Evolutionary conservation across 2,113 vertebrate species (phyloP), one percentile per base, ranked within the genome.

Genomic region (Myotis davidii): DNA sequence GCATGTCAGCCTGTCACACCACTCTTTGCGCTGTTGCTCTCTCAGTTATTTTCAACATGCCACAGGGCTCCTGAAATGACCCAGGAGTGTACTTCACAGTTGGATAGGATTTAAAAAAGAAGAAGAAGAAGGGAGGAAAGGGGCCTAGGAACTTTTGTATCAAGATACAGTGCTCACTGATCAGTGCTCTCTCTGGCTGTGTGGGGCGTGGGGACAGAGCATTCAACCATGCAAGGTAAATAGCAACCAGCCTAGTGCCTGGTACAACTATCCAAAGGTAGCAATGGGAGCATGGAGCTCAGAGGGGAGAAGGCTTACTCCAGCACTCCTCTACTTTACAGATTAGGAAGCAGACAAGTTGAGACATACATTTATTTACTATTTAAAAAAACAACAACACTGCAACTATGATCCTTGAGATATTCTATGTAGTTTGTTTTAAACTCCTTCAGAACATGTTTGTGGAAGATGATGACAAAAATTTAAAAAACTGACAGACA

Each of bases 21-120:
- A 23, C 77, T 91, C 61, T 92, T 86, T 37, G 96, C 61, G 94
- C 37, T 79, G 64, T 67, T 37, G 69, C 27, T 81, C 69, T 95
- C 37, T 65, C 23, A 9, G 1, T 39, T 65, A 27, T 74, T 81
- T 27, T 86, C 23, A 93, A 27, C 25, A 6, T 54, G 9, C 17
- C n/a, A 13, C n/a, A 17, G 56, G 42, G 13, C 42, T 88, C 50
- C 69, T 78, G n/a, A 25, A 54, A n/a, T 81, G 54, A 83, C 32
- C 39, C 45, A 93, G 39, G n/a, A 78, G 18, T 65, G 13, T 42
- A 29, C 39, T 90, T 48, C 0, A 4, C n/a, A 82, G 23, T 94
- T 74, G 59, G 18, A 32, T 45, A 70, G 37, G 16, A 42, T 59
- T 59, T n/a, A 54, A 10, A 20, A 59, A 78, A 27, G 74, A 34